Base-by-base conservation (phyloP, 2,888 invertebrate genomes). In the Stenoptilia bipunctidactyla region DNA sequence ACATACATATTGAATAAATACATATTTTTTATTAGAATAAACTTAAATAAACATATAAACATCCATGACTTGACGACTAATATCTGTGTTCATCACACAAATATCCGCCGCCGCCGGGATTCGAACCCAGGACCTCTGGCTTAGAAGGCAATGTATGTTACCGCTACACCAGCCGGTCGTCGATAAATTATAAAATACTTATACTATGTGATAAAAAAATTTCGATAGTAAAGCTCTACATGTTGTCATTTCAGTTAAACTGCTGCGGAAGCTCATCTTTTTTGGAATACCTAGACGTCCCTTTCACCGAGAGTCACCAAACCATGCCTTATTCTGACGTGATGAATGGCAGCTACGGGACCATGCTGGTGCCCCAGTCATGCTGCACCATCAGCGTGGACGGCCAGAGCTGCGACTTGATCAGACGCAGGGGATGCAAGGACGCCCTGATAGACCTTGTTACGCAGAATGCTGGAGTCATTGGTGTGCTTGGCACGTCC, bases 401-500 rank as follows among this genome's bases (percentile, higher is more conserved):
- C 0, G 51, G 56, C 1, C 50, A 49, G 1, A 48, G 53, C 39
- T 80, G 80, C 47, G 49, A 50, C 0, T 52, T 56, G 15, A 52
- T 76, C 47, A 58, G 66, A 43, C 49, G 54, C 0, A 53, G 46
- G 1, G 64, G 72, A 15, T 82, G 80, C 45, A 69, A 61, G 44
- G 46, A 52, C 0, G 74, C 74, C 0, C 45, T 83, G 34, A 61
- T 61, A 6, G 63, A 57, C 9, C 47, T 66, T 15, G 48, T 83
- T 15, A 43, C 67, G 1, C 79, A 82, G 46, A 82, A 83, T 36
- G 52, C 76, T 1, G 72, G 64, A 9, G 69, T 82, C 2, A 50
- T 82, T 0, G 83, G 82, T 1, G 79, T 83, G 2, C 53, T 83
- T 2, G 80, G 82, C 1, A 63, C 82, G 1, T 82, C 83, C 0